Evolutionary conservation across 2,113 vertebrate genomes (phyloP), one percentile per base, ranked within the genome.

Genomic region (Archilochus colubris): DNA sequence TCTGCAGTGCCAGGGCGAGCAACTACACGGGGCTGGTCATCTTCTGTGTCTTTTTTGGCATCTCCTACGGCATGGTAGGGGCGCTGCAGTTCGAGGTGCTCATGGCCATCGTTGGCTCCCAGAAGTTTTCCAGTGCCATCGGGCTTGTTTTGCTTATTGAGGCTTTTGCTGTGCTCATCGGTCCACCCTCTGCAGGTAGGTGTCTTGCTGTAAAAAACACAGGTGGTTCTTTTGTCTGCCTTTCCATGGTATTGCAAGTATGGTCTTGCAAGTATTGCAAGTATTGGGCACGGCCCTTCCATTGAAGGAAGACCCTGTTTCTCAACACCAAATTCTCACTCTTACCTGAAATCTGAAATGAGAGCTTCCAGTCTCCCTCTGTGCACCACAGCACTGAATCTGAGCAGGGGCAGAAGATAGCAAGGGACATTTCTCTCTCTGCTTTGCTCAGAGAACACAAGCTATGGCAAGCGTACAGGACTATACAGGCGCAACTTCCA

Each of bases 1-100:
- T 98, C 92, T 94, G 96, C 96, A 97, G 98, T 2, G 98, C 98
- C 76, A 96, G 89, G 46, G 98, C 97, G 0, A 98, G 94, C 84
- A 96, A 94, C 16, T 98, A 98, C 44, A 95, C 95, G 0, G 93
- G 97, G 17, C 97, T 98, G 12, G 97, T 98, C 43, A 97, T 97
- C 91, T 98, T 98, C 96, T 98, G 98, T 1, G 62, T 98, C 48
- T 98, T 98, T 69, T 98, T 98, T 6, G 98, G 98, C 75, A 96
- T 98, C 78, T 98, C 98, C 20, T 98, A 98, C 0, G 98, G 98
- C 93, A 98, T 98, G 98, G 98, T 98, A 77, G 98, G 98, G 1
- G 98, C 98, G 6, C 95, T 98, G 96, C 98, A 98, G 95, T 98
- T 98, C 1, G 98, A 98, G 91, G 98, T 98, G 72, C 97, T 98